Evolutionary conservation across 2,888 invertebrate genomes (phyloP).

Genomic region (Chloroclysta siterata): DNA sequence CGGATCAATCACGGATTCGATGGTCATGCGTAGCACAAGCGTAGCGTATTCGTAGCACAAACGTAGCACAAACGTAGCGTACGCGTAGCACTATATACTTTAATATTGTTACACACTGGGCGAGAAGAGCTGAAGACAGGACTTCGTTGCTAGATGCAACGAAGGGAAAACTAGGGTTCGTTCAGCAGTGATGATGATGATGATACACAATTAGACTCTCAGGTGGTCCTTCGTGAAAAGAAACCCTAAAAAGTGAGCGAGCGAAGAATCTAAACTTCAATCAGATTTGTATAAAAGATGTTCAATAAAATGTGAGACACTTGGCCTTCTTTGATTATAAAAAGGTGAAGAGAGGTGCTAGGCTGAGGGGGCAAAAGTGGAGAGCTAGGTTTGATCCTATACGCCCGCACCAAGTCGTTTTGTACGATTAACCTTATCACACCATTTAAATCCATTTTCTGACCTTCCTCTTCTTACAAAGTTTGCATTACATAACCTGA

Average conservation of each 20-base stretch:
- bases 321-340: conserved; percentile 73
- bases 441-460: too few species aligned
- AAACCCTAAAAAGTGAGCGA: background rate
- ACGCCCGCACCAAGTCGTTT: background rate
- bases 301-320: conserved; percentile 65
- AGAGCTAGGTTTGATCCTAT: conserved; percentile 41
- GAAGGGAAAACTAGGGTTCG: too few species aligned
- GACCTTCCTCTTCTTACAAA: too few species aligned
- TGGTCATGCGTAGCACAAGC: background rate
- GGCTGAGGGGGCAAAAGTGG: conserved; percentile 60
- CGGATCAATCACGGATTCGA: too few species aligned
- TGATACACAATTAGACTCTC: too few species aligned
- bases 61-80: background rate
- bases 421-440: background rate
- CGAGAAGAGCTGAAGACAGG: too few species aligned
- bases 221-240: background rate
- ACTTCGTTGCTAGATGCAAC: too few species aligned
- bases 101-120: too few species aligned
- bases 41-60: background rate
- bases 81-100: background rate
- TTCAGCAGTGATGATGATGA: too few species aligned
- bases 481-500: too few species aligned
- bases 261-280: conserved; percentile 16
- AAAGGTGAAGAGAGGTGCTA: conserved; percentile 71
- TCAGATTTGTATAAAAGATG: conserved; percentile 51